Percentiles rank a stretch among this genome's conserved stretches.
Conservation (phyloP, 2,113 vertebrate genomes). For the Corynorhinus townsendii region DNA sequence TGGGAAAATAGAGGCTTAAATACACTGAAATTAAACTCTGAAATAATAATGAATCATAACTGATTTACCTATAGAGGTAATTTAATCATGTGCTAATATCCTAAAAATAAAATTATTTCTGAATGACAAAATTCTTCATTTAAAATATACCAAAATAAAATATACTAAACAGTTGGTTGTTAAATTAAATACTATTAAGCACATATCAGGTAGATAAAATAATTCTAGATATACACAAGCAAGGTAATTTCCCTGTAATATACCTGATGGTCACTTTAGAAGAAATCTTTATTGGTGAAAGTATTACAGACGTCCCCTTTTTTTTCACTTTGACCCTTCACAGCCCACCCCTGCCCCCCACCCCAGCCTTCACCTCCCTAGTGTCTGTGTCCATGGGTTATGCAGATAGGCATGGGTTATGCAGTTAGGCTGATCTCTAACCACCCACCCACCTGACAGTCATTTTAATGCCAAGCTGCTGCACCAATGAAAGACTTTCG, state of each 20-base stretch:
- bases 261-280: conserved; percentile 86
- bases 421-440: no score
- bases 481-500: conserved; percentile 81
- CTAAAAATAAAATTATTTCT: conserved; percentile 64
- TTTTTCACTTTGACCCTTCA: no score
- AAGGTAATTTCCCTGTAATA: conserved; percentile 47
- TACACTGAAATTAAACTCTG: conserved; percentile 49
- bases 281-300: no score
- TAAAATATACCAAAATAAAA: conserved; percentile 50
- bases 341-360: no score
- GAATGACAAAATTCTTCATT: conserved; percentile 58
- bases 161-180: conserved; percentile 38
- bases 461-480: conserved; percentile 85
- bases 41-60: conserved; percentile 60
- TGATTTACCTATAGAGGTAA: conserved; percentile 48
- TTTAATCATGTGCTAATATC: conserved; percentile 55
- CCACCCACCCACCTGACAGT: conserved; percentile 80
- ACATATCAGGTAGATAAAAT: conserved; percentile 59
- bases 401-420: no score
- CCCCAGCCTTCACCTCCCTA: no score
- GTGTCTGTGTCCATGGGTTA: no score
- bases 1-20: conserved; percentile 31
- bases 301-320: no score
- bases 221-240: conserved; percentile 47
- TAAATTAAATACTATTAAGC: conserved; percentile 63